phyloP scores from a whole-genome alignment of 92 coral and sea anemone genomes.

The Umimayanthus kanabou region DNA sequence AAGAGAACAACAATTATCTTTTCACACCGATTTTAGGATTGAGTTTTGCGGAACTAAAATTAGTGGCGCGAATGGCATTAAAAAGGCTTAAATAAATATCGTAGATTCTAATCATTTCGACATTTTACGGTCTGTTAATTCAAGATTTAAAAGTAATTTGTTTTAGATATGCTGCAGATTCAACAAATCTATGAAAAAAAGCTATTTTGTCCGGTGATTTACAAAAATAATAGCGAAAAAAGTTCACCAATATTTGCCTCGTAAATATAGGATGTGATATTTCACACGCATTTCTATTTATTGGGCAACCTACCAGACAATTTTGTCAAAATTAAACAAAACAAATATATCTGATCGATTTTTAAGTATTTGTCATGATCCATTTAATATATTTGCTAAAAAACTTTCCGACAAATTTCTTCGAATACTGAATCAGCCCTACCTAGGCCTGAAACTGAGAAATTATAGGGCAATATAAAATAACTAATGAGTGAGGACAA shows the following conservation, averaged over 20 bases:
- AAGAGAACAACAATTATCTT: neutral
- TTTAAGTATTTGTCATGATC: neutral
- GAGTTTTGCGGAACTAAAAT: neutral
- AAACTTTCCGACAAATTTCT: neutral
- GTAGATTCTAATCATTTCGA: neutral
- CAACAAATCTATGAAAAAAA: neutral
- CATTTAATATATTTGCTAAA: neutral
- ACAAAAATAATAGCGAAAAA: neutral
- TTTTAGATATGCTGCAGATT: neutral
- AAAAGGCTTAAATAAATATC: neutral
- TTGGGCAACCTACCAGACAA: neutral
- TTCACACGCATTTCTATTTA: neutral
- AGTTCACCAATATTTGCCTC: neutral
- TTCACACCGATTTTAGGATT: neutral
- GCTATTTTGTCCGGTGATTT: neutral
- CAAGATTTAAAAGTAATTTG: neutral
- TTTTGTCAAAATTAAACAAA: neutral
- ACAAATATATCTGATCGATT: conserved; percentile 6
- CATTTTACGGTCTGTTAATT: neutral
- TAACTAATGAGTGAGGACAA: neutral
- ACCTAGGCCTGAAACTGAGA: neutral
- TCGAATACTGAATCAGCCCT: neutral
- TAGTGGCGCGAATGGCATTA: neutral
- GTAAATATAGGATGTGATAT: neutral
- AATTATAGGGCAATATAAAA: neutral